phyloP scores from a whole-genome alignment of 2,113 vertebrate species.

The Scalopus aquaticus region DNA sequence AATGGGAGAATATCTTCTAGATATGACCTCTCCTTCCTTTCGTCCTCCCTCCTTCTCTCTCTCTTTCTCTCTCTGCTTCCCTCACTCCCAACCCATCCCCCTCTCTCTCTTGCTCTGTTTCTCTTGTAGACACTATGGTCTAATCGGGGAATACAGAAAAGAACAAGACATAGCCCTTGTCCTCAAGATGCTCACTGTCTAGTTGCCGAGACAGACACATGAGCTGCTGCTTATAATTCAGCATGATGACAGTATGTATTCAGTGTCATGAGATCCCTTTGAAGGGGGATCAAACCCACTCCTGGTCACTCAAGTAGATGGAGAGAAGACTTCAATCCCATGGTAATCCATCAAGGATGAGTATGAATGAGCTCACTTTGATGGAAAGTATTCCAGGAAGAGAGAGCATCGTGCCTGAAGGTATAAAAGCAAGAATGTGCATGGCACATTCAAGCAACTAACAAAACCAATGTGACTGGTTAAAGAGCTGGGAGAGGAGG shows the following conservation, averaged over 20 bases:
- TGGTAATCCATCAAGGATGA: neutral
- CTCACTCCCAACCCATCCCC: fast-evolving
- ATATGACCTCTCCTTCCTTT: neutral
- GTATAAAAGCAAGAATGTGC: neutral
- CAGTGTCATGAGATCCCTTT: neutral
- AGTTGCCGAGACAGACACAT: neutral
- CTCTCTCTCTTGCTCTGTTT: neutral
- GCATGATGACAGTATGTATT: neutral
- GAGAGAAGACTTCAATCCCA: neutral
- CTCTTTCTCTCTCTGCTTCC: too few species aligned
- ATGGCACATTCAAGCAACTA: neutral
- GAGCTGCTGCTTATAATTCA: neutral
- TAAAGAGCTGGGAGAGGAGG: neutral
- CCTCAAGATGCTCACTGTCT: neutral
- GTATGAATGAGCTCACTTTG: neutral
- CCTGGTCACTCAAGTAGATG: neutral
- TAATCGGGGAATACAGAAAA: neutral
- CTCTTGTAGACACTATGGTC: neutral
- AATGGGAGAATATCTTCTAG: neutral
- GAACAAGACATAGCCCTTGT: neutral
- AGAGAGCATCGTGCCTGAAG: neutral
- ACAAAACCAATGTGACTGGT: neutral
- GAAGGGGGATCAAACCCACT: neutral
- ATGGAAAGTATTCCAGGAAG: neutral
- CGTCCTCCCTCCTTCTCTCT: neutral